Evolutionary conservation across 2,113 vertebrate species (phyloP).

Genomic region (Patagioenas fasciata): DNA sequence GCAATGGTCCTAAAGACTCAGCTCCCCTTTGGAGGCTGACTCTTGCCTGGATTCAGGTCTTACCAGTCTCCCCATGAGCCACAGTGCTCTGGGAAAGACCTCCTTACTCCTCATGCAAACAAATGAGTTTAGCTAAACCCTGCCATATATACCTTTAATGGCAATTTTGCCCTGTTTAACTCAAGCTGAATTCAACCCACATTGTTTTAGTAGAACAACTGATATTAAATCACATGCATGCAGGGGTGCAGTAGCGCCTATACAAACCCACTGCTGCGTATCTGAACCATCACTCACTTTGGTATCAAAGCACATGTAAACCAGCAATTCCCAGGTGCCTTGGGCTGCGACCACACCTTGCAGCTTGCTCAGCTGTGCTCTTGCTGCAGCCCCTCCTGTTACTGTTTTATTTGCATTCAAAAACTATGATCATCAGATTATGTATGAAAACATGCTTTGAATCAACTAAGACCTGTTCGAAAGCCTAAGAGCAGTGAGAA

Average conservation of each 20-base stretch:
- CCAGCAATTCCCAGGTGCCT: background rate
- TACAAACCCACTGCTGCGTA: accelerated
- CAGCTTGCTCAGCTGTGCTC: background rate
- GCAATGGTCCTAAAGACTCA: background rate
- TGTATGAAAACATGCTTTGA: background rate
- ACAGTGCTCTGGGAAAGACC: background rate
- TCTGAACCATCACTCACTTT: background rate
- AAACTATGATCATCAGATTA: background rate
- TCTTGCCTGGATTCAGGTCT: background rate
- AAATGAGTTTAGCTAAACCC: background rate
- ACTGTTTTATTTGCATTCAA: background rate
- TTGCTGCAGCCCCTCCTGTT: background rate
- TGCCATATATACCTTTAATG: background rate
- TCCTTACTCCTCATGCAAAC: background rate
- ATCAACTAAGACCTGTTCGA: background rate
- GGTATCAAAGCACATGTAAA: background rate
- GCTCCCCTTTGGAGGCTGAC: background rate
- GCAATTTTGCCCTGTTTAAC: background rate
- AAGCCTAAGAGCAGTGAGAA: background rate
- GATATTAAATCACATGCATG: background rate
- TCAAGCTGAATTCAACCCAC: background rate
- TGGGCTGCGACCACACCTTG: background rate
- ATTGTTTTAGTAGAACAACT: background rate
- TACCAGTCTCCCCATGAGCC: background rate
- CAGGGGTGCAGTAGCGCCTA: background rate